These are phyloP conservation scores for Buteo buteo DNA, from an alignment of 2,113 vertebrate genomes.

Conservation along the genomic window DNA sequence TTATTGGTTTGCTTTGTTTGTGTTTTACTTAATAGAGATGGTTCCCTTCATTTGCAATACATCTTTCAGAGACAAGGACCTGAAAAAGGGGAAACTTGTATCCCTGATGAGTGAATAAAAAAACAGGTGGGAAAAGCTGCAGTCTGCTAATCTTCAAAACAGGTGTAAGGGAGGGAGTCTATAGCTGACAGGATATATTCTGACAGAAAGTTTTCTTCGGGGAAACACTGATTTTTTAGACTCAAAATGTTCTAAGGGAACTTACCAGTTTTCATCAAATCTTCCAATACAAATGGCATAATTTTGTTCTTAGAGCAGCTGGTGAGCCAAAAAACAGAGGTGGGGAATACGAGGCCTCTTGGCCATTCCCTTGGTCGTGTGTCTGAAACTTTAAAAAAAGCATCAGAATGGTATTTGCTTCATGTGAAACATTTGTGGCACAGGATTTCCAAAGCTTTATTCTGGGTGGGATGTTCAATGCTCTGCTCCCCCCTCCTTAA, in stretches of 20 bases:
- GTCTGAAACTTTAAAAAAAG: background rate
- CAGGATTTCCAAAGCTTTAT: background rate
- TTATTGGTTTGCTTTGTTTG: background rate
- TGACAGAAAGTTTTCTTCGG: background rate
- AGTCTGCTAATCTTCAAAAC: background rate
- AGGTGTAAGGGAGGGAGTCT: background rate
- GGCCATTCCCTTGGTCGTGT: fast-evolving
- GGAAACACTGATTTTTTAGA: background rate
- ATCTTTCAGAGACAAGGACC: background rate
- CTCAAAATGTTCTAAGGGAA: background rate
- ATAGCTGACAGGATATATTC: background rate
- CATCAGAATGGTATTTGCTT: background rate
- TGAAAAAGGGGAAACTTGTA: background rate
- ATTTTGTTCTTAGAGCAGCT: background rate
- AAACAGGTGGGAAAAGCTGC: background rate
- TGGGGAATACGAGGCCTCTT: fast-evolving
- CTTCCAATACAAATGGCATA: background rate
- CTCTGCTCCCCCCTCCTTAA: background rate
- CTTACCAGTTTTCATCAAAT: background rate
- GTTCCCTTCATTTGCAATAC: background rate
- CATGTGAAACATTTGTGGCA: background rate
- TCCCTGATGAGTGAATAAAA: background rate
- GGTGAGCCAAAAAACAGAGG: background rate
- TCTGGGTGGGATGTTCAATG: background rate
- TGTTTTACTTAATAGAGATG: background rate